Evolutionary conservation across 2,888 invertebrate species (phyloP).

Genomic region (Homarus gammarus): DNA sequence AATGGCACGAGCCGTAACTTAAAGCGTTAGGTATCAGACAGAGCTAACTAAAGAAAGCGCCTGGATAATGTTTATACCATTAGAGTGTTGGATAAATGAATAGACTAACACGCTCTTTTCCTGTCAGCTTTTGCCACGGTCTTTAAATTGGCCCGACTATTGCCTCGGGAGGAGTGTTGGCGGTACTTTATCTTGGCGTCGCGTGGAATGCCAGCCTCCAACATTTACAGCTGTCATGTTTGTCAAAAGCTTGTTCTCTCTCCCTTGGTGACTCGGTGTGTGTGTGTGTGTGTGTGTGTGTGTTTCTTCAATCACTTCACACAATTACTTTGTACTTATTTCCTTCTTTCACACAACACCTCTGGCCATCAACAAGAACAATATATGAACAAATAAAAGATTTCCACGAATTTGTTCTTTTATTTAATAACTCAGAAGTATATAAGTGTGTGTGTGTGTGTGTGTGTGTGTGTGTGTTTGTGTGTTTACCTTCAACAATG

Average conservation of each 20-base stretch:
- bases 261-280: background rate
- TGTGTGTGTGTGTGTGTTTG: background rate
- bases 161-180: slow-evolving; percentile 46
- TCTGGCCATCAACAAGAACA: background rate
- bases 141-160: slow-evolving; percentile 63
- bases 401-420: too few species aligned
- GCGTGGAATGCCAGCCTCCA: background rate
- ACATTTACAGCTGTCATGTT: slow-evolving; percentile 15
- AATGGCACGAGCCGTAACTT: slow-evolving; percentile 44
- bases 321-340: background rate
- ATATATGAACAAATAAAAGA: background rate
- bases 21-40: slow-evolving; percentile 57
- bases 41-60: slow-evolving; percentile 57
- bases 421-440: too few species aligned
- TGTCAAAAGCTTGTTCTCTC: background rate
- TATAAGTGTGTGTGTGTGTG: background rate
- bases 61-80: slow-evolving; percentile 70
- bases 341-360: background rate
- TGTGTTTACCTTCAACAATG: too few species aligned
- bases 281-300: too few species aligned
- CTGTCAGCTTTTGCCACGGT: slow-evolving; percentile 69
- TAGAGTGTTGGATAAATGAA: slow-evolving; percentile 69
- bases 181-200: slow-evolving; percentile 12
- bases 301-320: background rate
- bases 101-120: slow-evolving; percentile 68